A percentile compares a stretch with the other conserved stretches of the same genome.
These are phyloP conservation scores for Actenoides hombroni DNA, from an alignment of 2,113 vertebrate genomes.

Conservation along the genomic window DNA sequence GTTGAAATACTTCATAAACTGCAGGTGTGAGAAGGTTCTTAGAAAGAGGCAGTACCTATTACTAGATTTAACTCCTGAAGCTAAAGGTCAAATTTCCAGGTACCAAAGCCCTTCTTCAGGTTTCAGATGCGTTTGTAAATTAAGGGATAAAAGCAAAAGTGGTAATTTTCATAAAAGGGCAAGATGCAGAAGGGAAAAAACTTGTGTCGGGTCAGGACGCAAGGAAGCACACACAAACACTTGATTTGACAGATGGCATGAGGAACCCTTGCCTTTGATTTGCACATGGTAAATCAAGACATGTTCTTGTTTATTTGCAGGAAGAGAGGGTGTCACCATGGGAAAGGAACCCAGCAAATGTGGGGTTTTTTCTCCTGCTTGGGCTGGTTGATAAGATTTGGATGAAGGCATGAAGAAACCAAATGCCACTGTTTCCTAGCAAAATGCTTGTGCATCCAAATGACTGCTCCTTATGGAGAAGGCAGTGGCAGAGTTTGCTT, in stretches of 20 bases:
- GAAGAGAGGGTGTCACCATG: not conserved
- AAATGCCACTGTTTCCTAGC: not conserved
- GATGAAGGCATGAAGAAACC: not conserved
- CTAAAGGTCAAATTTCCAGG: not conserved
- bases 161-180: not conserved
- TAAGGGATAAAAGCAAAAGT: not conserved
- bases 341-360: not conserved
- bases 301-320: not conserved
- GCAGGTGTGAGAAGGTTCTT: not conserved
- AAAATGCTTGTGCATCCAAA: not conserved
- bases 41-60: not conserved
- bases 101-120: not conserved
- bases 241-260: not conserved
- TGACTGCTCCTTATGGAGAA: not conserved
- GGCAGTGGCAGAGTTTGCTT: not conserved
- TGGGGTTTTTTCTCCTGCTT: not conserved
- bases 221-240: not conserved
- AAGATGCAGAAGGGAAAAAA: not conserved
- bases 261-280: not conserved
- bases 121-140: not conserved
- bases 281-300: not conserved
- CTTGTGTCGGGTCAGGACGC: not conserved
- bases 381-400: not conserved
- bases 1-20: not conserved
- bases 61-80: not conserved